Base-by-base conservation (phyloP, 2,888 invertebrate genomes). In the Callimorpha dominula region DNA sequence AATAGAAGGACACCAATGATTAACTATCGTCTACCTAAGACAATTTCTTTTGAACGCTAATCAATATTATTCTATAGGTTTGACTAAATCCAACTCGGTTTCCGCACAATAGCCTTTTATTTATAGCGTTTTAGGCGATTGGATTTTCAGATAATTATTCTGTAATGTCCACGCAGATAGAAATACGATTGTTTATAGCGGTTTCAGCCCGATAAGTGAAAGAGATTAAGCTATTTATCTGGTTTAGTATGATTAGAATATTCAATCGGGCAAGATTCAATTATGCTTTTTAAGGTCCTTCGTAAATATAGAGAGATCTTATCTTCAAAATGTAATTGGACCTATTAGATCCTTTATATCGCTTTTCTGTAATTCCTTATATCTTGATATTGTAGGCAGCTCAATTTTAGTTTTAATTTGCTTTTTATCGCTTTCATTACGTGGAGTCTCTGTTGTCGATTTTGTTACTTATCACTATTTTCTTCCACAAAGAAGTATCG, bases 61-160 rank as follows among this genome's bases (percentile, higher is more conserved):
- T 31, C 31, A 31, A 2, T 60, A 31, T 31, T 60, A 60, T 60
- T 60, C 14, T 57, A 31, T n/a, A 80, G 77, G 72, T 82, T 73
- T 80, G 78, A 79, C 79, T 73, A 85, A 87, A 88, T 83, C 83
- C 79, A 71, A 79, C 73, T 78, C 80, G 78, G 72, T 85, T 84
- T 76, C 68, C 70, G 70, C 77, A 80, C 83, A 86, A 85, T 81
- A 65, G 80, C 72, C 80, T 79, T 86, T 87, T 88, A 89, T 89
- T 89, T 88, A 88, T 88, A 74, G 85, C 83, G 78, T 85, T 86
- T 86, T 86, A 84, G 82, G 78, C 82, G 78, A 84, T 86, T 85
- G 86, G 78, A 83, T 86, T 85, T 81, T 72, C 76, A 77, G 79
- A 84, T 86, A 87, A 88, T 87, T 86, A 84, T 82, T 75, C 78